Percentiles rank a stretch among this genome's conserved stretches.
Conservation (phyloP, 2,113 vertebrate genomes). For the Protobothrops flavoviridis region DNA sequence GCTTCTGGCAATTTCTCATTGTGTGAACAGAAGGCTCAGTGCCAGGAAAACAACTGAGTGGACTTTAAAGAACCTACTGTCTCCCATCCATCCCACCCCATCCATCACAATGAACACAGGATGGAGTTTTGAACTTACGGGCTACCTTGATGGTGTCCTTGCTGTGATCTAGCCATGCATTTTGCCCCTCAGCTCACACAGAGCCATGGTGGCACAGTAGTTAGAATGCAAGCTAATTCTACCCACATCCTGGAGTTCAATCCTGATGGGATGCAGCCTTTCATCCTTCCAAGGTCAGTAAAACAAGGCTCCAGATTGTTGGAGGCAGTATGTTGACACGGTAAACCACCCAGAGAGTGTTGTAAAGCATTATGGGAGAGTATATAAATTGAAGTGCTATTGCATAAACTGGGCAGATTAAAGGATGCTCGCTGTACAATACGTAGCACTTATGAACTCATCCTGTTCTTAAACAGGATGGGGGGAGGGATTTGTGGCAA, state of each 20-base stretch:
- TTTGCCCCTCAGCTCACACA: background rate
- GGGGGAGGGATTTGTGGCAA: background rate
- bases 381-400: no score
- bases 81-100: background rate
- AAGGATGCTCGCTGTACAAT: background rate
- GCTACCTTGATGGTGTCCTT: background rate
- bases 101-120: no score
- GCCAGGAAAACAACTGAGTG: slow-evolving; percentile 12
- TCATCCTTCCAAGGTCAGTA: no score
- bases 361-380: background rate
- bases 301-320: no score
- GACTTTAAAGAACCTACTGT: background rate
- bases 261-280: no score
- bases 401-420: background rate
- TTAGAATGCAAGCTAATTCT: background rate
- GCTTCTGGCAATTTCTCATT: background rate
- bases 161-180: background rate
- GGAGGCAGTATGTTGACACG: no score
- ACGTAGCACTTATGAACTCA: background rate
- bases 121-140: background rate
- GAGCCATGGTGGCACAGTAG: background rate
- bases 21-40: background rate
- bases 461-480: background rate
- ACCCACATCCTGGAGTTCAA: background rate
- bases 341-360: no score